A percentile compares a stretch with the other conserved stretches of the same genome.
Evolutionary conservation across 2,797 vertebrate species (phyloP).

Genomic region (Xenentodon cancila): DNA sequence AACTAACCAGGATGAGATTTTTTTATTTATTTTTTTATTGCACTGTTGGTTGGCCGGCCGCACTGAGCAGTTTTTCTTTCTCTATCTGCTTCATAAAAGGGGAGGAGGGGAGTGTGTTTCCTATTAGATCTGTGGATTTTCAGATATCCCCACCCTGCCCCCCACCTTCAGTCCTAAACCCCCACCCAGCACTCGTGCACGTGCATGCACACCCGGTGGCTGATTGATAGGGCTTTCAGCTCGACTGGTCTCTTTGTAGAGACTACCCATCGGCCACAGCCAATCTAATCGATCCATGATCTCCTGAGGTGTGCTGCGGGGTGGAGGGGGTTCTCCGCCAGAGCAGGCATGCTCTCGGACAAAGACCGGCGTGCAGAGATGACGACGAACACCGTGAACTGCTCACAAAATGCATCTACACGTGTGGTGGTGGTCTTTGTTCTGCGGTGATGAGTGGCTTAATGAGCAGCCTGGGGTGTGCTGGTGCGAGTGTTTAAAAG

Average conservation of each 20-base stretch:
- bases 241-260: constrained; percentile 50
- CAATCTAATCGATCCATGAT: constrained; percentile 61
- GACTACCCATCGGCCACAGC: constrained; percentile 34
- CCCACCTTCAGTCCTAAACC: constrained; percentile 27
- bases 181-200: neutral
- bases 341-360: constrained; percentile 38
- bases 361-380: constrained; percentile 53
- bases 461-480: constrained; percentile 57
- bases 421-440: constrained; percentile 64
- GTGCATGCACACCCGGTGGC: constrained; percentile 10
- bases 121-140: constrained; percentile 64
- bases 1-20: constrained; percentile 44
- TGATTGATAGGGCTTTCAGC: constrained; percentile 61
- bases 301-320: constrained; percentile 45
- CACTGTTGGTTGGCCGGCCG: constrained; percentile 43
- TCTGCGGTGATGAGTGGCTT: constrained; percentile 54
- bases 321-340: constrained; percentile 7
- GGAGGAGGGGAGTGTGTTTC: constrained; percentile 6
- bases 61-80: constrained; percentile 61
- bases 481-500: constrained; percentile 44
- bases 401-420: constrained; percentile 45
- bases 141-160: constrained; percentile 35
- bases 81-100: constrained; percentile 63
- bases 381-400: constrained; percentile 29
- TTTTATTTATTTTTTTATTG: constrained; percentile 69